A percentile compares a stretch with the other conserved stretches of the same genome.
Evolutionary conservation across 1,140 invertebrate genomes (phyloP).

Genomic region (Kradibia gibbosae): DNA sequence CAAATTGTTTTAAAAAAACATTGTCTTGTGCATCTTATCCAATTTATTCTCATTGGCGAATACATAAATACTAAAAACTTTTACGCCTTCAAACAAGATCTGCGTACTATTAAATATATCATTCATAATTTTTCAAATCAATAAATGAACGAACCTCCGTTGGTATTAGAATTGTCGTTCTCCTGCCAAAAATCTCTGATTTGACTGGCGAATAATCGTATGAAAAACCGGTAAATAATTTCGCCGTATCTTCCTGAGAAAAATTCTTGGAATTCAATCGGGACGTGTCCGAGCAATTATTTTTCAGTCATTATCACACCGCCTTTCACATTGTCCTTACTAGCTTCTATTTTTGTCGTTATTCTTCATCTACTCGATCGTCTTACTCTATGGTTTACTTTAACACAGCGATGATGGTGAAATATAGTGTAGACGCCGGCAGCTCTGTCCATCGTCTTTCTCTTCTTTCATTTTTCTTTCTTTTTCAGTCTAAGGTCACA

Average conservation of each 20-base stretch:
- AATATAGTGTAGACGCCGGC: slow-evolving; percentile 55
- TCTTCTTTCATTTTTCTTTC: neutral
- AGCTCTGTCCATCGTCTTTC: neutral
- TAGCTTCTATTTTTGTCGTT: slow-evolving; percentile 50
- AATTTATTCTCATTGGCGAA: too few relatives aligned
- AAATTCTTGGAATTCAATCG: slow-evolving; percentile 1
- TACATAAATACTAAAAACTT: too few relatives aligned
- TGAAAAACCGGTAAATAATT: neutral
- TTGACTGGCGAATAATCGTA: neutral
- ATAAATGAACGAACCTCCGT: neutral
- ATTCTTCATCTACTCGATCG: slow-evolving; percentile 63
- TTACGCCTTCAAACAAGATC: too few relatives aligned
- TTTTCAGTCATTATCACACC: neutral
- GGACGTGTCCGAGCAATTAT: neutral
- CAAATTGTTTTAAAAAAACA: too few relatives aligned
- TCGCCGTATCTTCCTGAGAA: neutral
- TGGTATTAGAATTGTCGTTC: neutral
- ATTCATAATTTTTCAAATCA: too few relatives aligned
- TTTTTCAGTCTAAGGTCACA: neutral
- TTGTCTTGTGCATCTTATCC: too few relatives aligned
- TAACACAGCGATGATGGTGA: slow-evolving; percentile 64
- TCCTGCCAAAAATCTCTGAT: neutral
- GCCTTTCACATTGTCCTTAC: neutral
- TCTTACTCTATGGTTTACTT: slow-evolving; percentile 42
- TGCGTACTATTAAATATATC: too few relatives aligned